phyloP scores from a whole-genome alignment of 2,888 invertebrate species.

The Drepana falcataria region DNA sequence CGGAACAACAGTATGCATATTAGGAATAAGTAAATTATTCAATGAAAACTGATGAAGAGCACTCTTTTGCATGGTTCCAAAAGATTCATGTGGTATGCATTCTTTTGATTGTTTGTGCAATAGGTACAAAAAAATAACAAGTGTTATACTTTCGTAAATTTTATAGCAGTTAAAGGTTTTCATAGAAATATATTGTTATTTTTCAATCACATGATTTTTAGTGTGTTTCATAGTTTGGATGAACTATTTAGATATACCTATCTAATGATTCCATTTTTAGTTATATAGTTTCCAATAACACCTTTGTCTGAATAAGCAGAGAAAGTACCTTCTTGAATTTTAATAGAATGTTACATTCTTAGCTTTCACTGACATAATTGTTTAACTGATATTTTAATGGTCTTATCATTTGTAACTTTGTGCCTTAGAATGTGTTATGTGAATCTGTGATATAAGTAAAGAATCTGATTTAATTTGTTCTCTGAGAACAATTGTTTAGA shows the following conservation, averaged over 20 bases:
- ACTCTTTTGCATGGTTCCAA: constrained; percentile 29
- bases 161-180: constrained; percentile 7
- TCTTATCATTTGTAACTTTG: constrained; percentile 32
- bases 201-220: background rate
- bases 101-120: constrained; percentile 25
- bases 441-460: constrained; percentile 47
- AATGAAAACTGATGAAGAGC: constrained; percentile 16
- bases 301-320: constrained; percentile 16
- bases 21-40: constrained; percentile 64
- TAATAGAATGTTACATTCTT: constrained; percentile 9
- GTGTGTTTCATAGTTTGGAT: background rate
- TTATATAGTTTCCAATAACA: constrained; percentile 12
- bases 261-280: background rate
- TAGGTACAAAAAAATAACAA: constrained; percentile 19
- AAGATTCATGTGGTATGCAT: constrained; percentile 30
- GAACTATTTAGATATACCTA: background rate
- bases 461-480: constrained; percentile 15
- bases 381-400: constrained; percentile 7
- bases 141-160: constrained; percentile 21
- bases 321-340: constrained; percentile 14
- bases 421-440: constrained; percentile 51
- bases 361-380: constrained; percentile 20
- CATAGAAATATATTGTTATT: background rate
- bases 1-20: constrained; percentile 77
- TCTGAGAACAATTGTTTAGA: background rate